Base-by-base conservation (phyloP, 1,140 invertebrate species). In the Papilio aristodemus region DNA sequence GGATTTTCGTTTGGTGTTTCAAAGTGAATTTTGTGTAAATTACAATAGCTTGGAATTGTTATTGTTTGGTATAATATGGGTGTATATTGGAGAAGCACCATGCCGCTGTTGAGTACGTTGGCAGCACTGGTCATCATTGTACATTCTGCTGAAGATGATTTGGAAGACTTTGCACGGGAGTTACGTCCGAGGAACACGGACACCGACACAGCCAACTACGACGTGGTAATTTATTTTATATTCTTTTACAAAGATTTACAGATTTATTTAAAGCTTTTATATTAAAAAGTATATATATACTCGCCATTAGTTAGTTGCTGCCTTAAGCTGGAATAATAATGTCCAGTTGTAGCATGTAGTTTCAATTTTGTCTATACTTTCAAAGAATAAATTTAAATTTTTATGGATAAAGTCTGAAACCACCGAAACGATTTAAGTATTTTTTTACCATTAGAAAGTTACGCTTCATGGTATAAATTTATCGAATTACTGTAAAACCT, bases 111-210 rank as follows among this genome's bases (percentile, higher is more conserved):
- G 69, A 88, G 84, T 77, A 89, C 84, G 70, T 79, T 91, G 70
- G 89, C 89, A 68, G 89, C 87, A 59, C 73, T 91, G 78, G 87
- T 90, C 64, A 89, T 91, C 43, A 87, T 91, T 27, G 87, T 86
- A 67, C 82, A 90, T 46, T 84, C 87, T 5, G 86, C 83, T 13
- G 89, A 91, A 69, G 86, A 89, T 62, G 84, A 89, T 22, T 77
- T 77, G 32, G 80, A 87, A 17, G 71, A 63, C 14, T 72, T 83
- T 17, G 76, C 81, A 64, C 69, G 77, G 13, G 83, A 81, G 36
- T 66, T 84, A 41, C 71, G 85, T 46, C 79, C 84, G 7, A 80
- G 81, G 57, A 63, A 46, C 25, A 68, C 82, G 74, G 83, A 88
- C 38, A 69, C 79, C 8, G 78, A 69, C 17, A 72, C 77, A n/a